A percentile compares a stretch with the other conserved stretches of the same genome.
Conservation (phyloP, 2,113 vertebrate genomes). For the Seriola quinqueradiata region DNA sequence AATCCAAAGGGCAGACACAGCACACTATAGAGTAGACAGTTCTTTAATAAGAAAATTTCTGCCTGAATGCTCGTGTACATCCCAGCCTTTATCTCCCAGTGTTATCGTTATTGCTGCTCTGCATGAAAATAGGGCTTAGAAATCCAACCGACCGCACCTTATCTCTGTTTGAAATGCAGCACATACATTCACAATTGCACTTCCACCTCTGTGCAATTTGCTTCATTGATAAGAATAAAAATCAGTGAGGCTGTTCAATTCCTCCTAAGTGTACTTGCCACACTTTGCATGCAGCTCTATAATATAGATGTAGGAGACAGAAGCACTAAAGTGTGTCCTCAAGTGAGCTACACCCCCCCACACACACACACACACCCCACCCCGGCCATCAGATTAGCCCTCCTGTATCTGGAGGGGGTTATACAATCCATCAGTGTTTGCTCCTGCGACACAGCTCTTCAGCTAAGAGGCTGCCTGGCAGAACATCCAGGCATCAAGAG, state of each 20-base stretch:
- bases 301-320: neutral
- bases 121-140: slow-evolving; percentile 40
- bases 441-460: neutral
- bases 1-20: slow-evolving; percentile 58
- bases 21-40: slow-evolving; percentile 45
- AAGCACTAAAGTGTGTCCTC: neutral
- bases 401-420: neutral
- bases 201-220: neutral
- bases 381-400: slow-evolving; percentile 6
- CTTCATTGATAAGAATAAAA: slow-evolving; percentile 35
- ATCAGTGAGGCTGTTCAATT: slow-evolving; percentile 26
- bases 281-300: slow-evolving; percentile 3
- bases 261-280: slow-evolving; percentile 10
- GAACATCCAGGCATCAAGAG: slow-evolving; percentile 3
- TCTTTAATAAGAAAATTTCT: slow-evolving; percentile 75
- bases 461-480: neutral
- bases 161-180: slow-evolving; percentile 50
- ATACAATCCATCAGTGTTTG: neutral
- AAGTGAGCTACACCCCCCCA: neutral
- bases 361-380: no score
- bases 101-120: slow-evolving; percentile 60
- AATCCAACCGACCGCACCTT: slow-evolving; percentile 35
- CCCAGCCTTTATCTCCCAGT: slow-evolving; percentile 47
- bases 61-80: slow-evolving; percentile 58
- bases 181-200: slow-evolving; percentile 25